Base-by-base conservation (phyloP, 1,140 invertebrate species). In the Nasonia giraulti region DNA sequence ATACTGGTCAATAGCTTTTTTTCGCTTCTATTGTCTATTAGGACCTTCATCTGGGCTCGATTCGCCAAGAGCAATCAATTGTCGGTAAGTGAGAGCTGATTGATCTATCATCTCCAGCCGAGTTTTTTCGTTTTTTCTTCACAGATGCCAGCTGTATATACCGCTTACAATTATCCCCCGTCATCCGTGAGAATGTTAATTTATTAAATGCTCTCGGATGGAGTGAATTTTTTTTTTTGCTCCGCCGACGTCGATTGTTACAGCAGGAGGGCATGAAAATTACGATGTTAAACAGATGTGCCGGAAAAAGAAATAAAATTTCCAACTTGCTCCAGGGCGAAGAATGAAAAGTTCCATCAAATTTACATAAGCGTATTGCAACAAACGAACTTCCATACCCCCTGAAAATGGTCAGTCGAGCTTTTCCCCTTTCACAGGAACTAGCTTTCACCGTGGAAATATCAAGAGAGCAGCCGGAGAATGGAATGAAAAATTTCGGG, bases 11-110 rank as follows among this genome's bases (percentile, higher is more conserved):
- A 71, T 71, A 31, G 69, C 23, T 14, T 71, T 71, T 71, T 71
- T 40, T 23, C 68, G 8, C 40, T 23, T 12, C 68, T 50, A 80
- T 84, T 73, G 40, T 84, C 44, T 79, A 79, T 71, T 79, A 84
- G 33, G 62, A 74, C 31, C 77, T 80, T 84, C 66, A 84, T 84
- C 69, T 44, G n/a, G 47, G 33, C 77, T 84, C 76, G 75, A 84
- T 84, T 84, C 66, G 50, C n/a, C 4, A 31, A 31, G 31, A 14
- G 69, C 44, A 80, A 81, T 81, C 79, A 74, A 78, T 83, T 78
- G 33, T 71, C 11, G n/a, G n/a, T 78, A 78, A 78, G 37, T 77
- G 82, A 76, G 33, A 76, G 75, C 66, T 83, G 55, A 83, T 83
- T 78, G 75, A 69, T 66, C 14, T 62, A n/a, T n/a, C 17, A 2